Base-by-base conservation (phyloP, 2,797 vertebrate species). In the Melanotaenia nigrans region DNA sequence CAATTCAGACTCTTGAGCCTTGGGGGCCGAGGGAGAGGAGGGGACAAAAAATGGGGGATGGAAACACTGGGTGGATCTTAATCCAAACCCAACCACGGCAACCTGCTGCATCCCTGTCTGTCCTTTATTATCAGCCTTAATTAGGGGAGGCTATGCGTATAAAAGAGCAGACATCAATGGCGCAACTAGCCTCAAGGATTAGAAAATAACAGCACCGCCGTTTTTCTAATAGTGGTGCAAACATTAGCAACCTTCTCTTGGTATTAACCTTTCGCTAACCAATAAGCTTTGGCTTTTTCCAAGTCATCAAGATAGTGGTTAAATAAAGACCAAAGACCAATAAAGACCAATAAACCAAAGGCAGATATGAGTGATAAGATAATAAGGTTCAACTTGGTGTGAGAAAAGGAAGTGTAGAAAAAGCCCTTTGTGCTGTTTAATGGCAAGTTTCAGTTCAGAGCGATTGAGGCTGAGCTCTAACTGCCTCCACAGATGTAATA, bases 111-210 rank as follows among this genome's bases (percentile, higher is more conserved):
- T 78, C 70, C 65, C 65, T 60, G 72, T 71, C 67, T n/a, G 61
- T 42, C 65, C 32, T 7, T 1, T 10, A 38, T 73, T 67, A 84
- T 73, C 82, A 68, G 49, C 53, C 55, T 82, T 87, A 85, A 90
- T 90, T 87, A 89, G 80, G 42, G 51, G 51, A 67, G 85, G 58
- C 69, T 84, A 71, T 13, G 36, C 83, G 81, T 89, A 89, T 91
- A 86, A 90, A 84, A 78, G 67, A 81, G 66, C 2, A 77, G 86
- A 81, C 82, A 85, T 83, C 69, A 72, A 76, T 49, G 47, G 81
- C 55, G 73, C 78, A 89, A 87, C 90, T 88, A 88, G 69, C 82
- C 72, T 67, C 65, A 75, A 70, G 86, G 86, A 88, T 91, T 90
- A 87, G 30, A 75, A 75, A 74, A 71, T 65, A 75, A 28, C 53